Evolutionary conservation across 2,113 vertebrate species (phyloP).

Genomic region (Calyptommatus sinebrachiatus): DNA sequence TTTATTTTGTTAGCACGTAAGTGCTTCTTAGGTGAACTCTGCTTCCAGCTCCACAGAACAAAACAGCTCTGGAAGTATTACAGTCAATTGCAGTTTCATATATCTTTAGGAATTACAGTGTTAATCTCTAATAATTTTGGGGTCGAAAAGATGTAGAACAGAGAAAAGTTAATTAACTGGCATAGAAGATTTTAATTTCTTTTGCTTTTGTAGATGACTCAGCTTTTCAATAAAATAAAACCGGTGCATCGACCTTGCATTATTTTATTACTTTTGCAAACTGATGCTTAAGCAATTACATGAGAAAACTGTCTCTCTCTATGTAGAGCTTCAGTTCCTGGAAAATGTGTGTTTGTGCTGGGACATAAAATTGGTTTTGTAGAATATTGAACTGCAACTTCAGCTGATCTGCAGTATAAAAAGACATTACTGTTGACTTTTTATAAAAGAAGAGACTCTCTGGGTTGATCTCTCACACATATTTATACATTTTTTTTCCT

Average conservation of each 20-base stretch:
- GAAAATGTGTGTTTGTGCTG: not conserved
- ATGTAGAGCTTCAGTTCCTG: not conserved
- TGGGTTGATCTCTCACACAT: not conserved
- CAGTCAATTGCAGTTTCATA: not conserved
- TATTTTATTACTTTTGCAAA: slow-evolving; percentile 21
- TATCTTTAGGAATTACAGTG: slow-evolving; percentile 9
- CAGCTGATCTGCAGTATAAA: slow-evolving; percentile 6
- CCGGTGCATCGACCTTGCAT: not conserved
- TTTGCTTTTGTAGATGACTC: slow-evolving; percentile 3
- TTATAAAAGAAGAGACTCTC: not conserved
- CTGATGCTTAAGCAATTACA: slow-evolving; percentile 17
- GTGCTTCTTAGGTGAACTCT: not conserved
- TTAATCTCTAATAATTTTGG: not conserved
- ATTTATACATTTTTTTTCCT: not conserved
- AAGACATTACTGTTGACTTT: not conserved
- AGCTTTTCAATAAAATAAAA: slow-evolving; percentile 13
- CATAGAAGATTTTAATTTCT: not conserved
- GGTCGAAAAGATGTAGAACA: not conserved
- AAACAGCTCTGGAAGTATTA: not conserved
- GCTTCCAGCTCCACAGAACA: not conserved
- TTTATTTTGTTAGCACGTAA: not conserved
- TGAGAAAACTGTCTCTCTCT: not conserved
- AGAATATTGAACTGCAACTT: slow-evolving; percentile 10
- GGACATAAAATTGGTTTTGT: not conserved
- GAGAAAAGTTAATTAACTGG: not conserved